These are phyloP conservation scores for Sebastes diploproa DNA, from an alignment of 2,797 vertebrate species.

Conservation along the genomic window DNA sequence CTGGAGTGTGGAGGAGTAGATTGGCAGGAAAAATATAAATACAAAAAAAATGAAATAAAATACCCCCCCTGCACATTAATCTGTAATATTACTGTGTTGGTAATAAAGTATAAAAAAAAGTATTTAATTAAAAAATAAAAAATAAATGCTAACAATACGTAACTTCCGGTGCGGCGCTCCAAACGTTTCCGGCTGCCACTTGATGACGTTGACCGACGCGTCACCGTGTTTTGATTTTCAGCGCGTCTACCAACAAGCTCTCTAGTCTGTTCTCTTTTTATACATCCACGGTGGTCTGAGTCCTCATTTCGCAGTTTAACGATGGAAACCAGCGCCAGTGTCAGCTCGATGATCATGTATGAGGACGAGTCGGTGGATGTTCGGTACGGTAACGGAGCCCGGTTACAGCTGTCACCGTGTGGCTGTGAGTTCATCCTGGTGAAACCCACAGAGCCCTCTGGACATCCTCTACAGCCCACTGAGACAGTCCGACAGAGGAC, in stretches of 20 bases:
- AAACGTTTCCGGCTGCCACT: neutral
- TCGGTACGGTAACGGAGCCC: slow-evolving; percentile 75
- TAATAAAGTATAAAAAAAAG: too few species aligned
- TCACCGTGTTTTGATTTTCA: slow-evolving; percentile 33
- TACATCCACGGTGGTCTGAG: too few species aligned
- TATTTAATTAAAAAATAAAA: too few species aligned
- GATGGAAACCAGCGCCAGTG: slow-evolving; percentile 48
- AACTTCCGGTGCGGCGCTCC: neutral
- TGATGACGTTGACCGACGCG: slow-evolving; percentile 4
- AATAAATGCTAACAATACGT: too few species aligned
- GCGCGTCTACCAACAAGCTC: too few species aligned
- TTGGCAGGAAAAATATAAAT: too few species aligned
- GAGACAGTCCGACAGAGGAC: slow-evolving; percentile 84
- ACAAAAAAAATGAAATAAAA: too few species aligned
- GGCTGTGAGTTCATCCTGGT: slow-evolving; percentile 87
- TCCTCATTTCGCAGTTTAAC: neutral
- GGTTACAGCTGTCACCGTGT: slow-evolving; percentile 88
- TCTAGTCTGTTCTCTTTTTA: too few species aligned
- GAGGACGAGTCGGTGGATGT: slow-evolving; percentile 87
- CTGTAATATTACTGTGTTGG: too few species aligned
- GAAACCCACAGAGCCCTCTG: slow-evolving; percentile 58
- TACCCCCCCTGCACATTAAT: too few species aligned
- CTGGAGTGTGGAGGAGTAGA: too few species aligned
- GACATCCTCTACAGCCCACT: slow-evolving; percentile 77
- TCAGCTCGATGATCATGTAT: slow-evolving; percentile 81